Base-by-base conservation (phyloP, 1,140 invertebrate genomes). In the Microplitis demolitor region DNA sequence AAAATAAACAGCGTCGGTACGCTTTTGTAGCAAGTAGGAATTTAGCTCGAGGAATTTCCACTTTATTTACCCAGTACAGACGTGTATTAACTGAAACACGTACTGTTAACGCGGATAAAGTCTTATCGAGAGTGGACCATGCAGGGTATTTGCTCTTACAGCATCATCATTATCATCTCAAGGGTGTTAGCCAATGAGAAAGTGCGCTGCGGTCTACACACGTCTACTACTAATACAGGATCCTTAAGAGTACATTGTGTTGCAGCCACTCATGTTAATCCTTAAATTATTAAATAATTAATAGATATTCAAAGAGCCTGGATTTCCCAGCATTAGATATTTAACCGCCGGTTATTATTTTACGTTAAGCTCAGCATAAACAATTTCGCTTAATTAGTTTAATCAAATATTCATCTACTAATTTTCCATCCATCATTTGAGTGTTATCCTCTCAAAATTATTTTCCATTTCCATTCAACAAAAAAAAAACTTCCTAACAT, bases 241-340 rank as follows among this genome's bases (percentile, higher is more conserved):
- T 66, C 33, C 63, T 13, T 37, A 14, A 9, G n/a, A 14, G 37
- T 64, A 9, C 37, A 39, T 37, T 34, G 9, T 11, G 9, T 4
- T n/a, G 14, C 54, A 13, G 24, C 33, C 5, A 8, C 8, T 64
- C 24, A 8, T 33, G 50, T 61, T 70, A 70, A 70, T 70, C 68
- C 58, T 58, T 45, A 62, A 61, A 70, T 70, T 70, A 70, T 70
- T 34, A 45, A 70, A 70, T 70, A 70, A 70, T 70, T 61, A 56
- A 37, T 4, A 35, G 33, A 11, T 14, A 60, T 69, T 24, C 14
- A 16, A 61, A 60, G 14, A n/a, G 4, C 66, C 51, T 4, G n/a
- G 39, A 45, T 9, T 45, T 45, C 4, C 39, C 6, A 6, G 39
- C 39, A 35, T 14, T 37, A n/a, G n/a, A 45, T 4, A 16, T 1